Evolutionary conservation across 2,113 vertebrate species (phyloP).

Genomic region (Clarias macrocephalus): DNA sequence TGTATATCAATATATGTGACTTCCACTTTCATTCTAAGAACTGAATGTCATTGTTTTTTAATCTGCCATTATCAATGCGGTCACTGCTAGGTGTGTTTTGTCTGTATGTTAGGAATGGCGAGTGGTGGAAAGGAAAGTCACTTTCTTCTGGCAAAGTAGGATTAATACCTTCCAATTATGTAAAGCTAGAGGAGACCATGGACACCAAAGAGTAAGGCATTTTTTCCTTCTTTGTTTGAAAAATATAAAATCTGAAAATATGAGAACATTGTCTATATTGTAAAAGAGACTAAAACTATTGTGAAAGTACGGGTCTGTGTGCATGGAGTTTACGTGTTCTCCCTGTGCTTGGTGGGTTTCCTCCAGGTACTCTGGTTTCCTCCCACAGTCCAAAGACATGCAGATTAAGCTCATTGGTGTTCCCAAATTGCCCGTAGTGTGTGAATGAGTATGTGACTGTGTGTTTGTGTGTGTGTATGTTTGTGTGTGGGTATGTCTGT

Average conservation of each 20-base stretch:
- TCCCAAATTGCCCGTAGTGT: too few relatives aligned
- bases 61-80: not conserved
- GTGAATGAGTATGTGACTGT: too few relatives aligned
- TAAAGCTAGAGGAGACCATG: conserved; percentile 1
- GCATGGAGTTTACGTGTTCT: too few relatives aligned
- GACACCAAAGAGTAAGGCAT: conserved; percentile 40
- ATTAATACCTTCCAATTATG: conserved; percentile 41
- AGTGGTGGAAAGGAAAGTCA: conserved; percentile 43
- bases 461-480: too few relatives aligned
- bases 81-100: not conserved
- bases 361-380: too few relatives aligned
- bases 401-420: too few relatives aligned
- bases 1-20: not conserved
- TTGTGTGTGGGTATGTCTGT: too few relatives aligned
- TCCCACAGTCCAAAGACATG: too few relatives aligned
- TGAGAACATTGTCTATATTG: too few relatives aligned
- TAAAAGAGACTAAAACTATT: too few relatives aligned
- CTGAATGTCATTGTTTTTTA: not conserved
- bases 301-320: too few relatives aligned
- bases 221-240: not conserved
- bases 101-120: conserved; percentile 16
- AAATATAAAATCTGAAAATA: not conserved
- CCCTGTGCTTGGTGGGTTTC: too few relatives aligned
- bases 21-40: not conserved
- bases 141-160: conserved; percentile 34